Evolutionary conservation across 2,113 vertebrate genomes (phyloP).

Genomic region (Scytalopus superciliaris): DNA sequence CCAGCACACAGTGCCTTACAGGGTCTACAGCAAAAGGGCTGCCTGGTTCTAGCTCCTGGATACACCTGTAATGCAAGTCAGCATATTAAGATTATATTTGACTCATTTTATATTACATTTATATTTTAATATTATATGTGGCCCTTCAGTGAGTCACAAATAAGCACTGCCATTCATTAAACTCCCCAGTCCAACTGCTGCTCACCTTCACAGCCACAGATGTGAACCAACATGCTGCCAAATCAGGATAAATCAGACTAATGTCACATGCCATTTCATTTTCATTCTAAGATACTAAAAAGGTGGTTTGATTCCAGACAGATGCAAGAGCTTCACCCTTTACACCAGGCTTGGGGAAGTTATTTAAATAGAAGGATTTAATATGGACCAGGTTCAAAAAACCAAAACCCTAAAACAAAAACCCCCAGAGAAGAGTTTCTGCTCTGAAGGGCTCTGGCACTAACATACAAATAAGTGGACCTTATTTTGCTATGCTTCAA

Average conservation of each 20-base stretch:
- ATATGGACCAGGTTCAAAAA: neutral
- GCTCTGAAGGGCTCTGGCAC: neutral
- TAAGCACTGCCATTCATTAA: neutral
- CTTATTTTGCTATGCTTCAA: neutral
- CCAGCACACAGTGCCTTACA: neutral
- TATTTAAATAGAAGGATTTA: neutral
- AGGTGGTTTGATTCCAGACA: neutral
- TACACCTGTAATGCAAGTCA: neutral
- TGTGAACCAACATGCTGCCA: neutral
- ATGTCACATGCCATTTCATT: neutral
- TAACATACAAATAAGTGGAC: slow-evolving; percentile 24
- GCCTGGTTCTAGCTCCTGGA: neutral
- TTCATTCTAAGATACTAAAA: neutral
- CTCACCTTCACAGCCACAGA: neutral
- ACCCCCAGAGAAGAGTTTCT: too few species aligned
- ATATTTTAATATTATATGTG: neutral
- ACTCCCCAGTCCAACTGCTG: neutral
- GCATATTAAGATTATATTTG: neutral
- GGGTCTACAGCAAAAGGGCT: neutral
- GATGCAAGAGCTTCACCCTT: neutral
- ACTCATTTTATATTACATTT: neutral
- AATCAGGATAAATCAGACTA: neutral
- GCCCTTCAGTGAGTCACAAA: neutral
- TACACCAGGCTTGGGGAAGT: neutral
- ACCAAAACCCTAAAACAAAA: neutral